Base-by-base conservation (phyloP, 2,113 vertebrate species). In the Vulpes ferrilata region DNA sequence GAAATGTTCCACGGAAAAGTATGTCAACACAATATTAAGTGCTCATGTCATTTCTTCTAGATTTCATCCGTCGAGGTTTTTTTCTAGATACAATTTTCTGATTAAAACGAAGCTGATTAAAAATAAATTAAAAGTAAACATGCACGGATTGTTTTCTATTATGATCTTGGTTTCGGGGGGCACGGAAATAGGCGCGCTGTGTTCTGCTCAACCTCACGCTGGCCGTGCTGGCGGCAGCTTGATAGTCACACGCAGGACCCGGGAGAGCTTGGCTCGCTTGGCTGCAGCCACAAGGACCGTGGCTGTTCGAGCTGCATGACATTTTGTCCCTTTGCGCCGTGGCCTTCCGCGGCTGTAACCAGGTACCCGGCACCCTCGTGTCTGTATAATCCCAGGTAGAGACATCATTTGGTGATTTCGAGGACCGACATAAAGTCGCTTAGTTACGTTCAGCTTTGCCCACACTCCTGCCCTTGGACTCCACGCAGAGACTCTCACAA, bases 51-150 rank as follows among this genome's bases (percentile, higher is more conserved):
- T 96, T 91, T 89, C 86, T 97, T 97, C 73, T 90, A 97, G 92
- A 96, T 98, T 96, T 96, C 92, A 96, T 97, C 97, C 98, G 98
- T 93, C 88, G 86, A 98, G 88, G 88, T 81, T 97, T 98, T 97
- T 97, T 97, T 20, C 95, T 96, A 98, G 97, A 98, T 98, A 98
- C 53, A 98, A 98, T 98, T 98, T 98, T 98, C 98, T 99, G 98
- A 99, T 99, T 98, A 98, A 98, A 98, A 98, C 90, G 95, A 98
- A 98, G 93, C 95, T 98, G 98, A 98, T 98, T 98, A 98, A 98
- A 98, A 98, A 95, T 51, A 98, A 99, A 98, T 98, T 92, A 98
- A 98, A 98, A 98, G 97, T 97, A 98, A 99, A 99, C 96, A 98
- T 65, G 35, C 48, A 4, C 7, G 74, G 73, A 98, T 98, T 98